Evolutionary conservation across 2,113 vertebrate genomes (phyloP).

Genomic region (Antigone vipio): DNA sequence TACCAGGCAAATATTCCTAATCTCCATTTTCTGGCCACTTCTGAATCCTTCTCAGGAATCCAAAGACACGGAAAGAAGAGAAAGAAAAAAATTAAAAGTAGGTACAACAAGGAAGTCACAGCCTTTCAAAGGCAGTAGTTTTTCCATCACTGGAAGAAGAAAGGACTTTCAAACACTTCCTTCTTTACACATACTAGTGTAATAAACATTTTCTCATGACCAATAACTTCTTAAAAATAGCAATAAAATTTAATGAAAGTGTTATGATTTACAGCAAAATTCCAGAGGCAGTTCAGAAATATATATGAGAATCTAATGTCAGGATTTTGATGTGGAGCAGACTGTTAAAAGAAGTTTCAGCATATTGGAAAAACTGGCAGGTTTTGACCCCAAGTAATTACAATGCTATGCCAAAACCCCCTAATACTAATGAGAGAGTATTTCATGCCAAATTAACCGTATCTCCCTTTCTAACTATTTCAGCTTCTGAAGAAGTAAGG

Average conservation of each 20-base stretch:
- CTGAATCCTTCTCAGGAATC: neutral
- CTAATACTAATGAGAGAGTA: neutral
- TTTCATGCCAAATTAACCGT: neutral
- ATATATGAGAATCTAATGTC: neutral
- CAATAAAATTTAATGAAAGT: neutral
- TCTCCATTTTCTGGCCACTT: neutral
- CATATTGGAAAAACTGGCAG: neutral
- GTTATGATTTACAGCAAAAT: neutral
- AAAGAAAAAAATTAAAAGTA: neutral
- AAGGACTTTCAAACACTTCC: neutral
- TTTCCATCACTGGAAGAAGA: neutral
- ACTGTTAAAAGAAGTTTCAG: neutral
- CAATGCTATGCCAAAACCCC: neutral
- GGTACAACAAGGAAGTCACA: neutral
- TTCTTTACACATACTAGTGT: neutral
- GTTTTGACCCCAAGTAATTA: neutral
- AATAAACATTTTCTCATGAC: neutral
- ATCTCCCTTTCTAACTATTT: neutral
- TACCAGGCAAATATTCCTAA: neutral
- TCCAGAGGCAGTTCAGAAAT: neutral
- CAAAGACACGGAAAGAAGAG: neutral
- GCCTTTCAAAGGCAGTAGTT: neutral
- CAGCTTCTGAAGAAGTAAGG: neutral
- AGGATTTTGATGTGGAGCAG: neutral
- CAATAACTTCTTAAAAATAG: neutral